phyloP scores from a whole-genome alignment of 1,140 invertebrate genomes.

The Dinoponera quadriceps region DNA sequence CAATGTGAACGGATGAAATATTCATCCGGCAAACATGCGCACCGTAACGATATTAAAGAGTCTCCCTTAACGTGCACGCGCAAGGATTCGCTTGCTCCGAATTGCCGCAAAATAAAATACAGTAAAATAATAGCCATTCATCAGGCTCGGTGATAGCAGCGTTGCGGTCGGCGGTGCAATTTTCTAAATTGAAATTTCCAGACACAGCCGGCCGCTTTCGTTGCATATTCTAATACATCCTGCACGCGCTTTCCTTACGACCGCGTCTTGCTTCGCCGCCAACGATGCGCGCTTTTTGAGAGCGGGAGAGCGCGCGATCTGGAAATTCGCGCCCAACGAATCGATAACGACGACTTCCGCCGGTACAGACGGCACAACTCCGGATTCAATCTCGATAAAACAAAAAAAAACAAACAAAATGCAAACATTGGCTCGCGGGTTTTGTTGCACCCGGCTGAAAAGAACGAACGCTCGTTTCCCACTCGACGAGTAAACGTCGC shows the following conservation, averaged over 20 bases:
- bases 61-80: background rate
- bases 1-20: background rate
- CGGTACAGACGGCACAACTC: background rate
- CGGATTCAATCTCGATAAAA: background rate
- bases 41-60: background rate
- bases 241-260: slow-evolving; percentile 1
- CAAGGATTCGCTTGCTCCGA: background rate
- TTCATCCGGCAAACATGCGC: background rate
- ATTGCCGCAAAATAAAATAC: slow-evolving; percentile 11
- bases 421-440: background rate
- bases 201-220: background rate
- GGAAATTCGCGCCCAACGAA: slow-evolving; percentile 17
- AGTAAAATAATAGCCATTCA: background rate
- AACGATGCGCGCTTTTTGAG: slow-evolving; percentile 11
- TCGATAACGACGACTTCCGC: slow-evolving; percentile 1
- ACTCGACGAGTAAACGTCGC: background rate
- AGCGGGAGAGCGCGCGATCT: background rate
- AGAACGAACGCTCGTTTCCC: background rate
- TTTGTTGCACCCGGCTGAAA: background rate
- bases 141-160: slow-evolving; percentile 2
- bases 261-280: background rate
- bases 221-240: slow-evolving; percentile 25
- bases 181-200: slow-evolving; percentile 44
- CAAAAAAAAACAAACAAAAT: too few species aligned
- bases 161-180: slow-evolving; percentile 7